Percentiles rank a stretch among this genome's conserved stretches.
Conservation (phyloP, 2,797 vertebrate genomes). For the Synaphobranchus kaupii region DNA sequence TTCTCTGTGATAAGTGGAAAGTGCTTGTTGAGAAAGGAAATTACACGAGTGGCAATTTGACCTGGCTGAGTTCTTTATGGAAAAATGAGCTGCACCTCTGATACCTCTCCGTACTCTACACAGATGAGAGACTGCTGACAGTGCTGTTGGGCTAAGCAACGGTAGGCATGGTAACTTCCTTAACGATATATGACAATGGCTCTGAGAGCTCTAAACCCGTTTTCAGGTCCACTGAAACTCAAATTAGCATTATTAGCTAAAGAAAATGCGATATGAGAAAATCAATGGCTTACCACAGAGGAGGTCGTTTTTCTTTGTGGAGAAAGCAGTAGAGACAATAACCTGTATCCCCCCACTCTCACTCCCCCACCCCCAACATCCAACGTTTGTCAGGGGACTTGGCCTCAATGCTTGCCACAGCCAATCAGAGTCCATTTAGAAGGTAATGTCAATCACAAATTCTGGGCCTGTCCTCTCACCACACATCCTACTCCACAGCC, state of each 20-base stretch:
- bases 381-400: slow-evolving; percentile 2
- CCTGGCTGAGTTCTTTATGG: background rate
- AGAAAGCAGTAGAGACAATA: slow-evolving; percentile 22
- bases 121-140: slow-evolving; percentile 18
- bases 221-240: slow-evolving; percentile 39
- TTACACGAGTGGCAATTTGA: background rate
- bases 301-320: slow-evolving; percentile 41
- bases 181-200: slow-evolving; percentile 14
- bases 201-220: slow-evolving; percentile 20
- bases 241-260: slow-evolving; percentile 48
- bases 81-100: background rate
- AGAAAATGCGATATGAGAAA: slow-evolving; percentile 36
- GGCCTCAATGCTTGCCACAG: background rate
- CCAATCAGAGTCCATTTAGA: slow-evolving; percentile 14
- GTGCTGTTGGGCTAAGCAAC: background rate
- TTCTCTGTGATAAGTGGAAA: background rate
- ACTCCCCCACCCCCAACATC: background rate
- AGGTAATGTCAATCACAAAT: slow-evolving; percentile 15
- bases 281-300: background rate
- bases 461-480: background rate
- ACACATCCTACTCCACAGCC: slow-evolving; percentile 11
- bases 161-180: background rate
- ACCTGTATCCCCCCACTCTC: background rate
- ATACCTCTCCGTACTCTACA: background rate
- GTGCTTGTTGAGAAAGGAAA: too few species aligned